Evolutionary conservation across 2,797 vertebrate genomes (phyloP).

Genomic region (Eremophila alpestris): DNA sequence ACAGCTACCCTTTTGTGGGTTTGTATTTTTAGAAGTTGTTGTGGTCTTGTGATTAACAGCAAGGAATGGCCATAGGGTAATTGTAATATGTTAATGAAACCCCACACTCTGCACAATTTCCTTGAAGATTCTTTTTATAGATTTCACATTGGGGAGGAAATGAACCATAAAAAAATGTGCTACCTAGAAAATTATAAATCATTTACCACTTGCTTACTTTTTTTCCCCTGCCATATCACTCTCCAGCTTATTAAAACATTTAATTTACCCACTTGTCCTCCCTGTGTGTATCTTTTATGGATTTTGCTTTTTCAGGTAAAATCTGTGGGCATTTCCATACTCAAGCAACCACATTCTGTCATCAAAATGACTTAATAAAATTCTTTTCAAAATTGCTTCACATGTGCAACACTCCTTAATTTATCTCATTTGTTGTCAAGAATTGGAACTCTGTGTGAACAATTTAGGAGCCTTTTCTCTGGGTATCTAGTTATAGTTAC

Average conservation of each 20-base stretch:
- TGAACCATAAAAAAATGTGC: slow-evolving; percentile 61
- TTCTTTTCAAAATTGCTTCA: slow-evolving; percentile 4
- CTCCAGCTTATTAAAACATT: slow-evolving; percentile 31
- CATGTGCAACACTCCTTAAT: background rate
- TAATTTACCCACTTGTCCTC: slow-evolving; percentile 39
- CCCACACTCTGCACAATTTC: slow-evolving; percentile 43
- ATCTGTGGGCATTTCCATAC: background rate
- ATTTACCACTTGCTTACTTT: slow-evolving; percentile 31
- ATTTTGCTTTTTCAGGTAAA: slow-evolving; percentile 43
- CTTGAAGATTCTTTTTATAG: slow-evolving; percentile 69
- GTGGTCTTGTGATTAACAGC: slow-evolving; percentile 65
- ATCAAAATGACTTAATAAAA: slow-evolving; percentile 22
- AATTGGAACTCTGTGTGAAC: background rate
- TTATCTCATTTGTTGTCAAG: slow-evolving; percentile 15
- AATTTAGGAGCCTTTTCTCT: background rate
- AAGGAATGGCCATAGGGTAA: slow-evolving; percentile 59
- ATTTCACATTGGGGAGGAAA: slow-evolving; percentile 66
- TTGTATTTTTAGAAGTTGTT: slow-evolving; percentile 65
- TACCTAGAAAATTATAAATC: slow-evolving; percentile 63
- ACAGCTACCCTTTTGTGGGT: slow-evolving; percentile 45
- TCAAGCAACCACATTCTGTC: background rate
- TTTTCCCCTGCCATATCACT: background rate
- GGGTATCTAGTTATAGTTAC: background rate
- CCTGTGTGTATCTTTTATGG: background rate
- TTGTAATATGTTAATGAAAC: slow-evolving; percentile 64